Base-by-base conservation (phyloP, 1,140 invertebrate genomes). In the Drosophila aff. region DNA sequence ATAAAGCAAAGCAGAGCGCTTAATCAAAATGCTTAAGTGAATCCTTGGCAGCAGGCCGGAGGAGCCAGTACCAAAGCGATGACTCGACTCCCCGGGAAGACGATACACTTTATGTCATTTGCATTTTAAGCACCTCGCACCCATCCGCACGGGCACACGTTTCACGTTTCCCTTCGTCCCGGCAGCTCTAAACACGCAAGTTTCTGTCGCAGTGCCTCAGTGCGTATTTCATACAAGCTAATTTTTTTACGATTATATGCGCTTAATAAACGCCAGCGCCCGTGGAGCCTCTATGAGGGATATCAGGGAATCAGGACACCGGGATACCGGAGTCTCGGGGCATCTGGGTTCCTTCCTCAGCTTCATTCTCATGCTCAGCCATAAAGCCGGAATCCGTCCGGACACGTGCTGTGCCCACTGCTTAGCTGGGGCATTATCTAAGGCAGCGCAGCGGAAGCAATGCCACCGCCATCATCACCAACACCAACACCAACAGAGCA, bases 161-260 rank as follows among this genome's bases (percentile, higher is more conserved):
- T 46, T 43, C 15, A 3, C 47, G 16, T 31, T 50, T 21, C 15
- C 21, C 28, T 15, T 47, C 21, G 44, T 23, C 44, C 13, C 15
- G 40, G 23, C n/a, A 33, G 13, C 60, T 50, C 60, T 50, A 6
- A 68, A 41, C 44, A 41, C 36, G 62, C 66, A 69, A 52, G 66
- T 53, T 71, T 55, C 40, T 61, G 8, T 38, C 31, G 23, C 53
- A 57, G 2, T 23, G 55, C 44, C 41, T 69, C n/a, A 46, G 57
- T 72, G 63, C 64, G 71, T 69, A 53, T 84, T 84, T 73, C 62
- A 84, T 72, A 81, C 65, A 66, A 76, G 81, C 82, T 83, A 83
- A 83, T 83, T 80, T 83, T 79, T 83, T 83, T 83, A 83, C 72
- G 81, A 76, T 83, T 79, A 83, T 83, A 79, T 76, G 65, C 71